These are phyloP conservation scores for Drosophila austrosaltans DNA, from an alignment of 2,888 invertebrate species.

Conservation along the genomic window DNA sequence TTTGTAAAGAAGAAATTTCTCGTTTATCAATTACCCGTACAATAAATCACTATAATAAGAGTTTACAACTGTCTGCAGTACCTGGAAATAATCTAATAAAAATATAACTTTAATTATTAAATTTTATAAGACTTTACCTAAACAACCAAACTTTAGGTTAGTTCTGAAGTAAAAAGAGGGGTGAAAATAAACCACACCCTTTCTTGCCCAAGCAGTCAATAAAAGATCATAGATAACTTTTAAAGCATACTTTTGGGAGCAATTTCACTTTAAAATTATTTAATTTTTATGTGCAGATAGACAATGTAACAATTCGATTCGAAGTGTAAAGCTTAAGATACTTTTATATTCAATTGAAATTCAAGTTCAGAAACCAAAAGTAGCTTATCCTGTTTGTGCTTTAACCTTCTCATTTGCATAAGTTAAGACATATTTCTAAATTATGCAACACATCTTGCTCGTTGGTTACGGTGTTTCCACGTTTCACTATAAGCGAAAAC, in stretches of 20 bases:
- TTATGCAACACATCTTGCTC: conserved; percentile 9
- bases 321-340: not conserved
- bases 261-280: not conserved
- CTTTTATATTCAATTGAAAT: not conserved
- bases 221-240: not conserved
- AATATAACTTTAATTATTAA: too few species aligned
- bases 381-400: not conserved
- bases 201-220: not conserved
- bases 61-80: too few species aligned
- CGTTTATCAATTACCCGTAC: not conserved
- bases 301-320: too few species aligned
- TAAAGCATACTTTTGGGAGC: conserved; percentile 2
- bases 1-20: not conserved
- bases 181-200: too few species aligned
- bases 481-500: not conserved
- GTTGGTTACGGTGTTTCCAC: not conserved
- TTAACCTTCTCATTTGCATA: conserved; percentile 1
- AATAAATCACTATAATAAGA: too few species aligned
- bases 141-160: too few species aligned
- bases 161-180: too few species aligned
- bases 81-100: too few species aligned
- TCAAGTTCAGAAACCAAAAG: not conserved
- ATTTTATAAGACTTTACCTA: too few species aligned
- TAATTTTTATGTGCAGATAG: not conserved
- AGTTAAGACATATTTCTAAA: conserved; percentile 22